Evolutionary conservation across 2,797 vertebrate species (phyloP).

Genomic region (Enteromius treurensis): DNA sequence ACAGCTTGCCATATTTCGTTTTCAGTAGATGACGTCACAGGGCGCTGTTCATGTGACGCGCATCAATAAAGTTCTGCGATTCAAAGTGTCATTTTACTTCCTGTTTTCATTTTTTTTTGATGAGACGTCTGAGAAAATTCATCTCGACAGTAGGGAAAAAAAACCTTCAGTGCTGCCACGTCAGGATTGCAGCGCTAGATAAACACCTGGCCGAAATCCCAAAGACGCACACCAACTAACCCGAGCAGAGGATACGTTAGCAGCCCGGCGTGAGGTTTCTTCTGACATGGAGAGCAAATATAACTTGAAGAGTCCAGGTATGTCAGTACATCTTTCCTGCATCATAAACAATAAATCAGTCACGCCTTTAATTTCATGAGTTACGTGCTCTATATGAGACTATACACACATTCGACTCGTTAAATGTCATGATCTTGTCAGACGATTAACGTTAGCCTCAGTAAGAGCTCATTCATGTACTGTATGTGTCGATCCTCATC

Average conservation of each 20-base stretch:
- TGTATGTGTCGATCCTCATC: background rate
- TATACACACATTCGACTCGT: background rate
- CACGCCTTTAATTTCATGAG: background rate
- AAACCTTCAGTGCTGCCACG: slow-evolving; percentile 21
- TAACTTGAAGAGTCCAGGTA: slow-evolving; percentile 82
- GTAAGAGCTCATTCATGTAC: background rate
- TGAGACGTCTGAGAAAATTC: slow-evolving; percentile 28
- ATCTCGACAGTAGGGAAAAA: background rate
- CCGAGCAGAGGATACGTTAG: background rate
- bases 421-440: background rate
- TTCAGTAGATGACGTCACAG: background rate
- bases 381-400: background rate
- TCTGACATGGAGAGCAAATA: slow-evolving; percentile 78
- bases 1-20: background rate
- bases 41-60: background rate
- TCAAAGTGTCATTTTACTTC: slow-evolving; percentile 24
- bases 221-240: background rate
- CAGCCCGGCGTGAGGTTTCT: slow-evolving; percentile 5
- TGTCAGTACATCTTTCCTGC: slow-evolving; percentile 30
- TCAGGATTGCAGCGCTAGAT: slow-evolving; percentile 29
- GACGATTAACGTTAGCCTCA: background rate
- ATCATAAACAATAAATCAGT: background rate
- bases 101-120: slow-evolving; percentile 41
- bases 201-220: slow-evolving; percentile 31
- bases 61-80: slow-evolving; percentile 30